Evolutionary conservation across 2,797 vertebrate genomes (phyloP).

Genomic region (Darevskia mixta): DNA sequence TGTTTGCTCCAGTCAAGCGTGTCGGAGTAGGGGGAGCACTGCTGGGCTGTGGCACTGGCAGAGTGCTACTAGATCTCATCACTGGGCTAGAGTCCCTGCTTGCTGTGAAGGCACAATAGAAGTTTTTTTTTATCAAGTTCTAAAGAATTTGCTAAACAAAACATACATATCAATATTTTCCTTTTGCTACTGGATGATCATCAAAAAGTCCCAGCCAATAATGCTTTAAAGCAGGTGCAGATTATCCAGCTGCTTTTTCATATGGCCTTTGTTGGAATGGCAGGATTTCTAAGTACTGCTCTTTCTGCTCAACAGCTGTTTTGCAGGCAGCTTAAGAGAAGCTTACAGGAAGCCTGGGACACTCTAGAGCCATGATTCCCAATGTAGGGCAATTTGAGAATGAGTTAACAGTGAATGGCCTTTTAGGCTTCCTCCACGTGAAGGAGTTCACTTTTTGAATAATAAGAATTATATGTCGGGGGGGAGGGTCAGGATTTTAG

Average conservation of each 20-base stretch:
- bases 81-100: slow-evolving; percentile 87
- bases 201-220: background rate
- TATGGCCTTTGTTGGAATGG: background rate
- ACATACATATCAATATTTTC: background rate
- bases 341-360: background rate
- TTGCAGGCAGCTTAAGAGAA: background rate
- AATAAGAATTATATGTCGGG: no score
- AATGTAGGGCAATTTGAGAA: no score
- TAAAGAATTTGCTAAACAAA: background rate
- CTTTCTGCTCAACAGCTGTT: background rate
- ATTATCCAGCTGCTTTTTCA: no score
- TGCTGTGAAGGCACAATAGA: slow-evolving; percentile 58
- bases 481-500: no score
- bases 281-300: background rate
- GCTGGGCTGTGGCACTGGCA: slow-evolving; percentile 84
- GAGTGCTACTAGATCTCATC: slow-evolving; percentile 90
- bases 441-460: no score
- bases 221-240: background rate
- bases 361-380: background rate
- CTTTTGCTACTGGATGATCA: background rate
- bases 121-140: background rate
- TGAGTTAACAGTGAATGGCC: no score
- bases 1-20: slow-evolving; percentile 68
- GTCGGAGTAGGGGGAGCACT: slow-evolving; percentile 87
- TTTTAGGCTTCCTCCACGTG: no score